Evolutionary conservation across 1,140 invertebrate genomes (phyloP), one percentile per base, ranked within the genome.

Genomic region (Chionoecetes opilio): DNA sequence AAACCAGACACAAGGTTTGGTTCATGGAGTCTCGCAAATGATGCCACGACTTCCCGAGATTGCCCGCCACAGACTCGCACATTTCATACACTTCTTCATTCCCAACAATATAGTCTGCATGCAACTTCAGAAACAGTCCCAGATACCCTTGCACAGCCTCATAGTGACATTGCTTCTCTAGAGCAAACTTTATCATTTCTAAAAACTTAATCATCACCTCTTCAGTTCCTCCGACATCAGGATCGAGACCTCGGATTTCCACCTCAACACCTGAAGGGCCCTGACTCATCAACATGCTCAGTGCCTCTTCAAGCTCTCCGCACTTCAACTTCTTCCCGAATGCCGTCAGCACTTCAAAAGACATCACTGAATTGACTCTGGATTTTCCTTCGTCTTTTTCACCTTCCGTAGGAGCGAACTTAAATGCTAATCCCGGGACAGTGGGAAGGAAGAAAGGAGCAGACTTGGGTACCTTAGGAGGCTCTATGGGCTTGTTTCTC

Each of bases 391-490:
- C 82, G 21, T 94, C 31, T 86, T 93, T 93, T 38, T 85, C 84
- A 31, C 92, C 97, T 96, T 98, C 97, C 6, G 97, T 97, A 8
- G 98, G 97, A 6, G 98, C 98, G 97, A 99, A 99, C 96, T 98
- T 98, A 2, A 99, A 97, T 95, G 98, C 98, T 17, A 99, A 97
- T 2, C 98, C 98, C 0, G 98, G 98, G 92, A 99, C 97, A 0
- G 99, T 99, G 0, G 99, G 99, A 63, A 99, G 97, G 97, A 99
- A 99, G 97, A 99, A 99, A 0, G 99, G 99, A 0, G 99, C 99
- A 35, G 98, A 97, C 97, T 99, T 98, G 0, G 98, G 98, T 0
- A 97, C 97, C 96, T 99, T 99, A 0, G 98, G 97, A 8, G 98
- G 97, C 88, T 98, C 98, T 97, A 98, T 99, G 0, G 99, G 99